Conservation (phyloP, 2,113 vertebrate species). For the Egretta garzetta region DNA sequence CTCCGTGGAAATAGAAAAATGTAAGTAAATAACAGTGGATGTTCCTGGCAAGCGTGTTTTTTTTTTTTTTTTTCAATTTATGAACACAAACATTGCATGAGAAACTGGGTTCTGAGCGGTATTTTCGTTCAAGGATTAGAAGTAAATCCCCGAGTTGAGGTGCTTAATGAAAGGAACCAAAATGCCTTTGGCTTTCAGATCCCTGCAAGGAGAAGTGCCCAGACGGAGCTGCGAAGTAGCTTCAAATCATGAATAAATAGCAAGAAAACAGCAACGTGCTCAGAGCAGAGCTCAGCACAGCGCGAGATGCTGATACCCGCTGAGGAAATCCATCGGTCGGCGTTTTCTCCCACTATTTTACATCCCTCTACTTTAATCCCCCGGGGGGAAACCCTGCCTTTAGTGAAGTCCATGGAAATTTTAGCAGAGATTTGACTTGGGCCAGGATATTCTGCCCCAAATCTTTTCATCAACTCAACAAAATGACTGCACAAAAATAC, state of each 20-base stretch:
- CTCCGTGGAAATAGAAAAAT: background rate
- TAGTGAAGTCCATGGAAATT: background rate
- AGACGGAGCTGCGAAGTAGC: background rate
- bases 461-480: background rate
- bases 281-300: background rate
- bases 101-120: background rate
- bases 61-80: background rate
- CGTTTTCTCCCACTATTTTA: background rate
- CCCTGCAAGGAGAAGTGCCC: background rate
- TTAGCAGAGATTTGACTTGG: background rate
- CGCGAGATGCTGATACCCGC: accelerated
- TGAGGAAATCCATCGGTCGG: background rate
- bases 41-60: background rate
- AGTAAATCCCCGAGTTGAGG: constrained; percentile 51
- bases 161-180: constrained; percentile 57
- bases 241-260: background rate
- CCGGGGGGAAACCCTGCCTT: background rate
- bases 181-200: constrained; percentile 51
- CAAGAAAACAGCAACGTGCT: accelerated
- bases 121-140: constrained; percentile 1
- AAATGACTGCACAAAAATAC: background rate
- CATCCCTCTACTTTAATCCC: background rate
- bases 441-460: background rate
- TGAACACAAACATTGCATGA: background rate
- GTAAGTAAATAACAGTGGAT: background rate